Evolutionary conservation across 2,113 vertebrate species (phyloP).

Genomic region (Murina feae): DNA sequence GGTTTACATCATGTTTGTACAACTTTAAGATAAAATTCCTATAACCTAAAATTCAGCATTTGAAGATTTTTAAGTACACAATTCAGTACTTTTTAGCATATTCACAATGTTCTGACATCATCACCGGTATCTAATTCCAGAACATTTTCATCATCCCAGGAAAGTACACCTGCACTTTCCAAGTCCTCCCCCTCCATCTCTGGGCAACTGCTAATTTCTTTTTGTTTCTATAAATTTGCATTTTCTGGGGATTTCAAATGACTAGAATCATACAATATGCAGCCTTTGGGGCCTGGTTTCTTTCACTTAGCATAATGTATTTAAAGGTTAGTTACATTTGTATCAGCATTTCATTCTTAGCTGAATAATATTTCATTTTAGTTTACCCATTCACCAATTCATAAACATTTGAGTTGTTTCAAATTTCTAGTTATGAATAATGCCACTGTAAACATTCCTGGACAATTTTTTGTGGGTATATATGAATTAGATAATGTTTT

Average conservation of each 20-base stretch:
- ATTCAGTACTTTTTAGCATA: not conserved
- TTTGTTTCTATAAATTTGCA: not conserved
- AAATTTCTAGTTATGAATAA: not conserved
- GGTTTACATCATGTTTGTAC: not conserved
- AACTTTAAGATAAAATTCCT: not conserved
- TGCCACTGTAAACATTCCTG: not conserved
- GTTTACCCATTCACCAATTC: not conserved
- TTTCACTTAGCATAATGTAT: not conserved
- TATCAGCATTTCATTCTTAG: not conserved
- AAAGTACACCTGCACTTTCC: not conserved
- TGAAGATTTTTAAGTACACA: not conserved
- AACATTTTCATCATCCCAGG: not conserved
- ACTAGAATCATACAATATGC: not conserved
- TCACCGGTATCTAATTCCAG: not conserved
- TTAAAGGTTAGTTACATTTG: not conserved
- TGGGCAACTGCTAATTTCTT: not conserved
- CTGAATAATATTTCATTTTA: not conserved
- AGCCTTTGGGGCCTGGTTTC: not conserved
- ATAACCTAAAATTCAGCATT: not conserved
- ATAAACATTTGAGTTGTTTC: not conserved
- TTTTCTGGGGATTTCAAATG: not conserved
- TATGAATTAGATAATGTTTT: not conserved
- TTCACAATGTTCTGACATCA: not conserved
- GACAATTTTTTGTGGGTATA: not conserved
- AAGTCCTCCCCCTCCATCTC: rapidly evolving